Base-by-base conservation (phyloP, 37 sponge, comb jelly and placozoan species). In the Ianthella basta region DNA sequence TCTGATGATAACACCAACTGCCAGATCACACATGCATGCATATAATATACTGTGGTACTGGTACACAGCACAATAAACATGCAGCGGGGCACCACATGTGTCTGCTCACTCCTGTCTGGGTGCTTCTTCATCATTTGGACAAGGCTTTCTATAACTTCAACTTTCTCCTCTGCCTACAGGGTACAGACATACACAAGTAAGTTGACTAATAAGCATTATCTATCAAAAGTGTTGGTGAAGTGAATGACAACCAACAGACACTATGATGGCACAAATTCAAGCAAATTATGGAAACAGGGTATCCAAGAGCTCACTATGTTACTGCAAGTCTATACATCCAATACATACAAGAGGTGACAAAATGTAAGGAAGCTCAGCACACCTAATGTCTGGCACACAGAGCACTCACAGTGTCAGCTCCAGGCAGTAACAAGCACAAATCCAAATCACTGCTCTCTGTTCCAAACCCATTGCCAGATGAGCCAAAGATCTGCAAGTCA, bases 381-480 rank as follows among this genome's bases (percentile, higher is more conserved):
- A 3, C 3, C 3, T 44, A 10, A 8, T 10, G 8, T 8, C 50
- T 44, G 3, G 3, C n/a, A 25, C 82, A 81, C n/a, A 55, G 32
- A 8, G 50, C 20, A 29, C 72, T 54, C 55, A 83, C 84, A 18
- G 68, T 33, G 3, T 21, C 16, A 0, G 72, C 38, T 55, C 60
- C 86, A 29, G 80, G 68, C 33, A 88, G 53, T 41, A 80, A 72
- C 60, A 96, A 25, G 63, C 97, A 92, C 29, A 96, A 56, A 70
- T 96, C 97, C 68, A 96, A 73, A 81, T 96, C 97, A 88, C 95
- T 92, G 35, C 30, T 59, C 13, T 56, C 56, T 23, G 68, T 59
- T 35, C 97, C 95, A 94, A 96, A 96, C 19, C 95, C 92, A 81
- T 96, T 96, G 27, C 81, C 88, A 34, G 97, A 96, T 37, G 97